Conservation (phyloP, 92 coral and sea anemone genomes). For the Epizoanthus scotinus region DNA sequence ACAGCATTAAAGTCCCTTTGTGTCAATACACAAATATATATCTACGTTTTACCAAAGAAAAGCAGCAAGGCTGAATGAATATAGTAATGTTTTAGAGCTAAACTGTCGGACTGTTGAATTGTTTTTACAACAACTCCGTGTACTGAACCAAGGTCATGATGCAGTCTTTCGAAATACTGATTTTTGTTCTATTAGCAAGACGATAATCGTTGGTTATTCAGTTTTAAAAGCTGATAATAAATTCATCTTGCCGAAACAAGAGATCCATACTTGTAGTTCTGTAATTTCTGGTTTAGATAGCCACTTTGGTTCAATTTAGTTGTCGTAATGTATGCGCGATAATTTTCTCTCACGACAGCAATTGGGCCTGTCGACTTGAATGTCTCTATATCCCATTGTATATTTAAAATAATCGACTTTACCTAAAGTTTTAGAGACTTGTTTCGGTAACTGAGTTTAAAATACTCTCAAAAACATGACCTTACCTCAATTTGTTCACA, state of each 20-base stretch:
- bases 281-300: background rate
- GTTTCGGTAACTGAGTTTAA: background rate
- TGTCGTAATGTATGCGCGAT: background rate
- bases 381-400: background rate
- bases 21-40: background rate
- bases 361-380: slow-evolving; percentile 9
- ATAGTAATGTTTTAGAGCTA: background rate
- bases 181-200: background rate
- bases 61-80: background rate
- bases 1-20: too few species aligned
- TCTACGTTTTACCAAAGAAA: background rate
- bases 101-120: background rate
- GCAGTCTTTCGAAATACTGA: background rate
- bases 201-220: background rate
- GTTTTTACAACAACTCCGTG: background rate
- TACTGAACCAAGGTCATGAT: background rate
- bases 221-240: background rate
- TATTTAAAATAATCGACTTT: slow-evolving; percentile 16
- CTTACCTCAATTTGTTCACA: background rate
- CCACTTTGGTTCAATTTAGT: background rate
- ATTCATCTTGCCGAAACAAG: background rate
- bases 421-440: slow-evolving; percentile 14
- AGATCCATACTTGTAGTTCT: background rate
- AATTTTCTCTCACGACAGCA: background rate
- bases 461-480: background rate